These are phyloP conservation scores for Drosophila mercatorum DNA, from an alignment of 2,888 invertebrate species.

Conservation along the genomic window DNA sequence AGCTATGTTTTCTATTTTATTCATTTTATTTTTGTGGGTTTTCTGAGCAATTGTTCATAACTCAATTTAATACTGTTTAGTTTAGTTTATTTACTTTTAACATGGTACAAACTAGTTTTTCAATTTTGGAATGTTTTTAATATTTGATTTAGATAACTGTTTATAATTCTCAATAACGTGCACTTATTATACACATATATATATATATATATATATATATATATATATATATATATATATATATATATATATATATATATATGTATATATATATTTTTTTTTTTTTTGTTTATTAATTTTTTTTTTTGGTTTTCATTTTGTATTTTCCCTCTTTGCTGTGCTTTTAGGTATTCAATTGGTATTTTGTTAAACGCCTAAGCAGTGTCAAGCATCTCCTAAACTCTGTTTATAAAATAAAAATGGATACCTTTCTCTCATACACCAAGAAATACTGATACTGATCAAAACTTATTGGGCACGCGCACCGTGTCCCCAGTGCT, in stretches of 20 bases:
- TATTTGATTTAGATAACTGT: conserved; percentile 36
- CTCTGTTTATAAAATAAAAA: conserved; percentile 30
- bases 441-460: conserved; percentile 28
- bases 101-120: conserved; percentile 28
- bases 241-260: no score
- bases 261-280: conserved; percentile 4
- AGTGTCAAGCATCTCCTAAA: conserved; percentile 66
- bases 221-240: no score
- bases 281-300: no score
- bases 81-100: conserved; percentile 8
- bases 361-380: conserved; percentile 59
- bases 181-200: conserved; percentile 14
- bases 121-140: conserved; percentile 40
- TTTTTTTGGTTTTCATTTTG: conserved; percentile 1
- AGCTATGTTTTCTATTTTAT: conserved; percentile 14
- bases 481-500: conserved; percentile 50
- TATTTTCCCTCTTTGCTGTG: neutral
- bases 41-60: conserved; percentile 53
- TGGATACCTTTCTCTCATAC: conserved; percentile 6
- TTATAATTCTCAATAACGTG: conserved; percentile 35
- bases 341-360: conserved; percentile 6
- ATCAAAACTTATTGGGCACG: conserved; percentile 26
- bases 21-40: neutral
- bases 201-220: no score
- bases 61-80: conserved; percentile 48